Conservation (phyloP, 2,113 vertebrate genomes). For the Anthoscopus minutus region DNA sequence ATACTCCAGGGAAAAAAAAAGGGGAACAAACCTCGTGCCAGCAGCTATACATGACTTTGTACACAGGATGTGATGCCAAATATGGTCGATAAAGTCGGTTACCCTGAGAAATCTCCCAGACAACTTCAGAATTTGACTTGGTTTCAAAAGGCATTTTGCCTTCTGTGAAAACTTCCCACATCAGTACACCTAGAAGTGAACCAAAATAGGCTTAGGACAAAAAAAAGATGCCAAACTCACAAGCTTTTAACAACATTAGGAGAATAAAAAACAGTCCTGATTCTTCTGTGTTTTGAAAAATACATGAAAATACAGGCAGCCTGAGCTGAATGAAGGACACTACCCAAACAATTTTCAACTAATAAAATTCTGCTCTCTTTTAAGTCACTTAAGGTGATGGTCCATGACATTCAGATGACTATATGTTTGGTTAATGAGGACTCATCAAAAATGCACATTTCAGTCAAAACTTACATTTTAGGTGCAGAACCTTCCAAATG, state of each 20-base stretch:
- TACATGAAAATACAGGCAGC: not conserved
- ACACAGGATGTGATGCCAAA: constrained; percentile 70
- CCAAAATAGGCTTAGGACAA: not conserved
- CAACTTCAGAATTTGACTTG: constrained; percentile 78
- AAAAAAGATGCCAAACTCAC: not conserved
- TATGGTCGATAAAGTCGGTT: constrained; percentile 80
- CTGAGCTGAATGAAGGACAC: not conserved
- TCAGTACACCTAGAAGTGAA: constrained; percentile 77
- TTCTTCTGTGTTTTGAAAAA: not conserved
- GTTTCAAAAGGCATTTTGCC: constrained; percentile 84
- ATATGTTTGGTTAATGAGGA: not conserved
- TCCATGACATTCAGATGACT: not conserved
- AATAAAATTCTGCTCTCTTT: not conserved
- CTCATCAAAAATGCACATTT: not conserved
- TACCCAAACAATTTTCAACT: not conserved
- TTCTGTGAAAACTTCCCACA: constrained; percentile 90
- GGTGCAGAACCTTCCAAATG: not conserved
- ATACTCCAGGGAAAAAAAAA: not conserved
- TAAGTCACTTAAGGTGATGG: not conserved
- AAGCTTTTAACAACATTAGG: not conserved
- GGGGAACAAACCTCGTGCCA: constrained; percentile 82
- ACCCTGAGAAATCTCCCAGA: constrained; percentile 80
- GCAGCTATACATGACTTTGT: constrained; percentile 86
- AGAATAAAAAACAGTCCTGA: not conserved
- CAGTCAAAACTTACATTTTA: not conserved